These are phyloP conservation scores for Xiphias gladius DNA, from an alignment of 2,113 vertebrate genomes.

Conservation along the genomic window DNA sequence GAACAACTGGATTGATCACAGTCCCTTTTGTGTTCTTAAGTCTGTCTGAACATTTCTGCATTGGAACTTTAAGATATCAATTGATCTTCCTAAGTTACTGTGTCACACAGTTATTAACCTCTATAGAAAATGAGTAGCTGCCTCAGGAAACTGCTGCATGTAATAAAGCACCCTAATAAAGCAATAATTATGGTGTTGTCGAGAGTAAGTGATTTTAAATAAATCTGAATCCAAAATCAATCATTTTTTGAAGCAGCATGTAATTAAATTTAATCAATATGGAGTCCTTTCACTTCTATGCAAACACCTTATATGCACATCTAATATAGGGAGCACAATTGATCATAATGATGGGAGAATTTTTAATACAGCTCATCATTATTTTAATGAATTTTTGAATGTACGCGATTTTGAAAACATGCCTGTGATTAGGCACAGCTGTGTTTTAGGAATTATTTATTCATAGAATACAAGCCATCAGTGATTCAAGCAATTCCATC, in stretches of 20 bases:
- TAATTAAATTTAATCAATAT: conserved; percentile 54
- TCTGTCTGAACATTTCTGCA: conserved; percentile 15
- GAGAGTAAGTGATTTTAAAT: conserved; percentile 47
- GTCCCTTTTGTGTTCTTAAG: conserved; percentile 21
- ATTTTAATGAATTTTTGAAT: conserved; percentile 54
- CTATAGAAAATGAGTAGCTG: conserved; percentile 44
- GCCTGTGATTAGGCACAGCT: conserved; percentile 59
- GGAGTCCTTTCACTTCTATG: conserved; percentile 27
- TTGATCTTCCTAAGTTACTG: conserved; percentile 23
- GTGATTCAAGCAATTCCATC: background rate
- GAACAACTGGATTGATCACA: conserved; percentile 48
- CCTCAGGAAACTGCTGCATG: conserved; percentile 5
- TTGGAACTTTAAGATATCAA: conserved; percentile 23
- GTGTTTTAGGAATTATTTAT: conserved; percentile 57
- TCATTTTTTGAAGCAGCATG: conserved; percentile 36
- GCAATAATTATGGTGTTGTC: conserved; percentile 48
- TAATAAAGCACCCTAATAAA: conserved; percentile 23
- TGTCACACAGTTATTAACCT: conserved; percentile 23
- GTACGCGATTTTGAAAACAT: conserved; percentile 33
- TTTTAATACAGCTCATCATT: conserved; percentile 34
- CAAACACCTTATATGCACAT: conserved; percentile 1
- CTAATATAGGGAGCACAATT: conserved; percentile 1
- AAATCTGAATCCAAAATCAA: background rate
- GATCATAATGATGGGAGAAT: conserved; percentile 13
- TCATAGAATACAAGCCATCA: background rate